phyloP scores from a whole-genome alignment of 2,797 vertebrate species.

The Sandelia bainsii region DNA sequence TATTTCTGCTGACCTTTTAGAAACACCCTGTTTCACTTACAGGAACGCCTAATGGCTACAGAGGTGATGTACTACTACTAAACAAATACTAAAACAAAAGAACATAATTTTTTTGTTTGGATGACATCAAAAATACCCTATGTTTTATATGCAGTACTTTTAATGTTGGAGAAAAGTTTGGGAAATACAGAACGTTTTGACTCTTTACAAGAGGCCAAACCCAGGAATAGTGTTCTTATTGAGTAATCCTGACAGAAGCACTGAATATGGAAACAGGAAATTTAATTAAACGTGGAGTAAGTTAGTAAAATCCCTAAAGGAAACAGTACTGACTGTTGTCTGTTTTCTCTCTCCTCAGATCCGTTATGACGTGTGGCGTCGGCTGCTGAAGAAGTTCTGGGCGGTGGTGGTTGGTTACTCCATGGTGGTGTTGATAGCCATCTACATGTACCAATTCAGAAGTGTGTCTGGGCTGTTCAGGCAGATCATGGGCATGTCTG shows the following conservation, averaged over 20 bases:
- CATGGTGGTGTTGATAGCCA: conserved; percentile 82
- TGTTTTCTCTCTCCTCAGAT: conserved; percentile 59
- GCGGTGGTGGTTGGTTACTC: conserved; percentile 85
- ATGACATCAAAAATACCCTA: conserved; percentile 52
- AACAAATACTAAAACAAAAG: conserved; percentile 23
- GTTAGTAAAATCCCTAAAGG: background rate
- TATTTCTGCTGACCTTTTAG: conserved; percentile 80
- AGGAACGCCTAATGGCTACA: conserved; percentile 71
- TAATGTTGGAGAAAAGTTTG: no score
- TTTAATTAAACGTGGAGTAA: background rate
- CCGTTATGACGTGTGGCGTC: conserved; percentile 79
- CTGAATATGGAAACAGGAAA: background rate
- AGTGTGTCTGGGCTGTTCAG: conserved; percentile 83
- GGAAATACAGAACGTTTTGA: no score
- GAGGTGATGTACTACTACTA: conserved; percentile 29
- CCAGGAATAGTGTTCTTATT: no score
- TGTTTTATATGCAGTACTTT: conserved; percentile 36
- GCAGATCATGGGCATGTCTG: conserved; percentile 85
- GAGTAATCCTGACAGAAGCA: background rate
- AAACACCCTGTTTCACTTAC: conserved; percentile 78
- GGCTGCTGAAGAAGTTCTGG: conserved; percentile 84
- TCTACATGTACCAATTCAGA: conserved; percentile 88
- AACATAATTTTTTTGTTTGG: conserved; percentile 42
- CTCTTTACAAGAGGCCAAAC: no score
- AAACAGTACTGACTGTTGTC: background rate